phyloP scores from a whole-genome alignment of 2,797 vertebrate genomes.

The Cryptoblepharus egeriae region DNA sequence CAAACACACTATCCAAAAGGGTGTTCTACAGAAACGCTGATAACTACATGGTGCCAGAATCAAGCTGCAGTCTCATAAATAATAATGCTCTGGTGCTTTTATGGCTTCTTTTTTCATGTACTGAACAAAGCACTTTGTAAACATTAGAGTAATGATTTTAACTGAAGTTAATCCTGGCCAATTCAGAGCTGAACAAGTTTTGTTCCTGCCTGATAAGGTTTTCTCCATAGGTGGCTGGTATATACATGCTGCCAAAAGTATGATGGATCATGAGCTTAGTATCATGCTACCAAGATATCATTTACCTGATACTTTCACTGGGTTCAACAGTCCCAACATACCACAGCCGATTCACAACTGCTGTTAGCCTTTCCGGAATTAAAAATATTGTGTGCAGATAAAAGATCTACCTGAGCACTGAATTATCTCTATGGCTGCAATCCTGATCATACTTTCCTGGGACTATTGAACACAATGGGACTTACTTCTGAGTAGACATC shows the following conservation, averaged over 20 bases:
- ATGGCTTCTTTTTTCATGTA: conserved; percentile 17
- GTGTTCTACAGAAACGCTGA: conserved; percentile 2
- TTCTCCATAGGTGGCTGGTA: conserved; percentile 15
- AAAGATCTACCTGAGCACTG: neutral
- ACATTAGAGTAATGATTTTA: conserved; percentile 40
- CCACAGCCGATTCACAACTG: neutral
- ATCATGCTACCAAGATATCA: neutral
- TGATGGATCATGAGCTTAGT: neutral
- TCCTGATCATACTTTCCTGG: too few species aligned
- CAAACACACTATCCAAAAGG: neutral
- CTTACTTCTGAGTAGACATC: too few species aligned
- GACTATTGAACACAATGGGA: too few species aligned
- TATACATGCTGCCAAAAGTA: neutral
- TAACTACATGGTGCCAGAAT: conserved; percentile 9
- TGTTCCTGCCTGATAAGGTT: conserved; percentile 11
- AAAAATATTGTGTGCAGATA: neutral
- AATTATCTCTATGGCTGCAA: too few species aligned
- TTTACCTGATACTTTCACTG: neutral
- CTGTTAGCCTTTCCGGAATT: neutral
- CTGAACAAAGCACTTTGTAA: conserved; percentile 28
- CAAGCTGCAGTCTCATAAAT: conserved; percentile 23
- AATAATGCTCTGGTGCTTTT: conserved; percentile 11
- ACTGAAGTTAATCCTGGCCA: conserved; percentile 27
- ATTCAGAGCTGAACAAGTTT: conserved; percentile 22
- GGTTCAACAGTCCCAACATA: neutral